Evolutionary conservation across 2,888 invertebrate genomes (phyloP).

Genomic region (Heliconius erato): DNA sequence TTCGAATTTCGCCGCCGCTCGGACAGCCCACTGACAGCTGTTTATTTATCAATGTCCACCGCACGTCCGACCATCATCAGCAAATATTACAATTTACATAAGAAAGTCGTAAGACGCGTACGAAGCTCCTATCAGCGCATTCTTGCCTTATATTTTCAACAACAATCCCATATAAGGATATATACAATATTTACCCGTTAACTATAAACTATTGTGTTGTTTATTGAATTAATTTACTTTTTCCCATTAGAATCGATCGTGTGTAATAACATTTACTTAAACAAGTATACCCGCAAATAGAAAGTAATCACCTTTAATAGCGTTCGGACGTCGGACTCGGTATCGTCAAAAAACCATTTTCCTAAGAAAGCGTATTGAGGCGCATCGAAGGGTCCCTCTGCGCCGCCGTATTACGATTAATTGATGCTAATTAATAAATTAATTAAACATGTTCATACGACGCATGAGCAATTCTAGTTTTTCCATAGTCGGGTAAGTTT

Average conservation of each 20-base stretch:
- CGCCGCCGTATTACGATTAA: conserved; percentile 76
- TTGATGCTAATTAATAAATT: conserved; percentile 84
- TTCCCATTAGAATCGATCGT: conserved; percentile 40
- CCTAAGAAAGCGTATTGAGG: conserved; percentile 74
- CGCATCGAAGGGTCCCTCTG: conserved; percentile 67
- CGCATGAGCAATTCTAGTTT: conserved; percentile 74
- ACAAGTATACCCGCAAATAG: conserved; percentile 67
- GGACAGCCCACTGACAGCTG: conserved; percentile 75
- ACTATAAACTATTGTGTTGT: conserved; percentile 57
- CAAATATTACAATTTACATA: conserved; percentile 73
- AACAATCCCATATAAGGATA: conserved; percentile 63
- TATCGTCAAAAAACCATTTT: conserved; percentile 67
- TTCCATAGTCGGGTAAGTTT: conserved; percentile 66
- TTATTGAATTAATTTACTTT: conserved; percentile 47
- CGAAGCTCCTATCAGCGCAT: conserved; percentile 57
- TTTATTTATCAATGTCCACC: conserved; percentile 79
- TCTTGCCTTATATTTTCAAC: conserved; percentile 58
- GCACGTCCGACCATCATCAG: conserved; percentile 62
- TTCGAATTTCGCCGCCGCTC: conserved; percentile 71
- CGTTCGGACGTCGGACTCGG: conserved; percentile 61
- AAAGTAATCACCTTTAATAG: conserved; percentile 63
- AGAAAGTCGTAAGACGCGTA: conserved; percentile 50
- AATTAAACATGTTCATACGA: conserved; percentile 82
- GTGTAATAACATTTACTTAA: conserved; percentile 47
- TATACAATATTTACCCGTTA: conserved; percentile 59